phyloP scores from a whole-genome alignment of 2,888 invertebrate species.

The Boloria selene region DNA sequence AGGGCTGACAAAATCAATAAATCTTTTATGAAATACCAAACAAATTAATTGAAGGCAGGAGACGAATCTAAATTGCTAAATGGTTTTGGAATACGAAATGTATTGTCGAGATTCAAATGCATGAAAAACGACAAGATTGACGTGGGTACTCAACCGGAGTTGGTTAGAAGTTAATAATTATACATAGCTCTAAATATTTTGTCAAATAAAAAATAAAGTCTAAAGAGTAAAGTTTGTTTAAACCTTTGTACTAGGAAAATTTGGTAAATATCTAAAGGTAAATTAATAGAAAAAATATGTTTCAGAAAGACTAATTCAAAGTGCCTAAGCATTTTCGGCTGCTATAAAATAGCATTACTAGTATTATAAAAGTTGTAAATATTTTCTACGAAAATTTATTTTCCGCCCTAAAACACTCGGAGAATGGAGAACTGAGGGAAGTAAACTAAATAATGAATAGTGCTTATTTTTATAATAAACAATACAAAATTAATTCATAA shows the following conservation, averaged over 20 bases:
- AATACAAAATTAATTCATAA: constrained; percentile 19
- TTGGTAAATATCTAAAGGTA: too few species aligned
- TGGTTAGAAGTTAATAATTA: constrained; percentile 12
- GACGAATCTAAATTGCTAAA: constrained; percentile 23
- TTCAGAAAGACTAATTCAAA: too few species aligned
- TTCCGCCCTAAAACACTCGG: too few species aligned
- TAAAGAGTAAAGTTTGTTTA: too few species aligned
- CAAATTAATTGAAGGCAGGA: constrained; percentile 15
- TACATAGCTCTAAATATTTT: neutral
- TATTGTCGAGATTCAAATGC: constrained; percentile 17
- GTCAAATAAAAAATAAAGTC: too few species aligned
- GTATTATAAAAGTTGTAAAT: too few species aligned
- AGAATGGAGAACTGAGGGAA: neutral
- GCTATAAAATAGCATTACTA: too few species aligned
- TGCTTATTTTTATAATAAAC: constrained; percentile 16
- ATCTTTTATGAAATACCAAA: constrained; percentile 19
- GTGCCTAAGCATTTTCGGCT: too few species aligned
- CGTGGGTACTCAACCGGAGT: neutral
- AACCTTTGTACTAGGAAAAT: too few species aligned
- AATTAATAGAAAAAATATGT: too few species aligned
- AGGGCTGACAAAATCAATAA: constrained; percentile 11
- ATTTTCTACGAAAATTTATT: too few species aligned
- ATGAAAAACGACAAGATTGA: neutral
- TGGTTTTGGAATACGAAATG: constrained; percentile 12
- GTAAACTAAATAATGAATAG: constrained; percentile 5